Conservation (phyloP, 2,113 vertebrate species). For the Nothocercus julius region DNA sequence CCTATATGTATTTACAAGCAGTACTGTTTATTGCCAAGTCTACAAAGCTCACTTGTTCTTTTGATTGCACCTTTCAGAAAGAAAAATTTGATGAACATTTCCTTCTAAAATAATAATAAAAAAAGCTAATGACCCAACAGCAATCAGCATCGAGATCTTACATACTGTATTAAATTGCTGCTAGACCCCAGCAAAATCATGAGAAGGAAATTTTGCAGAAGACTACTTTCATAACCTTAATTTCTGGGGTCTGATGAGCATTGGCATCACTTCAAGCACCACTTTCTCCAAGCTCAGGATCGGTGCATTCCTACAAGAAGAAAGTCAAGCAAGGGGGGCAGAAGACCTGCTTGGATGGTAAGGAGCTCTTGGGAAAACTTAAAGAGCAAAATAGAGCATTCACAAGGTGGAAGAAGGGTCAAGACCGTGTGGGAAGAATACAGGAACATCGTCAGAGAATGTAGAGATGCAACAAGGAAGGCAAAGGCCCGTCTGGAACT, state of each 20-base stretch:
- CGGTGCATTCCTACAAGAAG: too few species aligned
- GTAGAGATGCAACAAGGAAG: too few species aligned
- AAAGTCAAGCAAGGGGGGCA: too few species aligned
- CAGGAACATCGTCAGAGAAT: too few species aligned
- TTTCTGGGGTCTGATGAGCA: neutral
- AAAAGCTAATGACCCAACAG: neutral
- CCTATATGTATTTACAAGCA: constrained; percentile 33
- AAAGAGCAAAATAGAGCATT: too few species aligned
- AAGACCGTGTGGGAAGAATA: too few species aligned
- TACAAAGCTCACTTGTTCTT: neutral
- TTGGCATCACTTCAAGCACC: too few species aligned
- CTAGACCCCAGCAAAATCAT: neutral
- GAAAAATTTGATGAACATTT: neutral
- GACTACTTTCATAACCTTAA: neutral
- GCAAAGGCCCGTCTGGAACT: too few species aligned
- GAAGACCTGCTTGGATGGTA: too few species aligned
- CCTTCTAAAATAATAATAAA: neutral
- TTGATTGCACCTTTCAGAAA: neutral
- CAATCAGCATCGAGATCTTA: neutral
- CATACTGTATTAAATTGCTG: neutral
- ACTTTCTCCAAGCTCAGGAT: too few species aligned
- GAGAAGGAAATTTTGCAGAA: neutral
- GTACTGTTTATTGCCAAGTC: neutral
- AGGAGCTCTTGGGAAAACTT: too few species aligned
- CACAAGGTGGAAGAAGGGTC: too few species aligned